Evolutionary conservation across 2,888 invertebrate species (phyloP).

Genomic region (Tenthredo scrophulariae): DNA sequence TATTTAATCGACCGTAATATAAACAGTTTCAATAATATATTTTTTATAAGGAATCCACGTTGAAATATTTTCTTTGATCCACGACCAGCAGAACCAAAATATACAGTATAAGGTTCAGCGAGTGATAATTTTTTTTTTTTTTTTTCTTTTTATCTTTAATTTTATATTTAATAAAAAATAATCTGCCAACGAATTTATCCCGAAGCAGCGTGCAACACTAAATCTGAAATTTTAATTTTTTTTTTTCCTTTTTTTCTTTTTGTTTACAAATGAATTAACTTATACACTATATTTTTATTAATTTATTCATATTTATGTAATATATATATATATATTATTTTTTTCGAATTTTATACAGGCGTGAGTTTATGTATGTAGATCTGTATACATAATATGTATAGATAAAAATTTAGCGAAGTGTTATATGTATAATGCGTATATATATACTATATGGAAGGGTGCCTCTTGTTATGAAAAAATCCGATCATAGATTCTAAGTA

Average conservation of each 20-base stretch:
- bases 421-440: neutral
- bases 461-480: constrained; percentile 28
- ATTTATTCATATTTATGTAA: neutral
- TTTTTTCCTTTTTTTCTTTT: neutral
- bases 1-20: constrained; percentile 10
- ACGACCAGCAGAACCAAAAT: constrained; percentile 51
- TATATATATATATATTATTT: neutral
- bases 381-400: neutral
- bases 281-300: neutral
- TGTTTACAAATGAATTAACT: constrained; percentile 6
- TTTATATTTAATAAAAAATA: constrained; percentile 5
- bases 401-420: neutral
- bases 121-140: constrained; percentile 6
- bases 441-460: constrained; percentile 43
- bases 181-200: constrained; percentile 16
- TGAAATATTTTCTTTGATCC: constrained; percentile 42
- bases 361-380: neutral
- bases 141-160: neutral
- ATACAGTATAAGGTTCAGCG: neutral
- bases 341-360: neutral
- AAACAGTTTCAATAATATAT: constrained; percentile 6
- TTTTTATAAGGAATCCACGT: constrained; percentile 6
- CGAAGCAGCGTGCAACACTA: constrained; percentile 32
- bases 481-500: neutral
- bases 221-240: neutral